Base-by-base conservation (phyloP, 2,888 invertebrate genomes). In the Ophion ellenae region DNA sequence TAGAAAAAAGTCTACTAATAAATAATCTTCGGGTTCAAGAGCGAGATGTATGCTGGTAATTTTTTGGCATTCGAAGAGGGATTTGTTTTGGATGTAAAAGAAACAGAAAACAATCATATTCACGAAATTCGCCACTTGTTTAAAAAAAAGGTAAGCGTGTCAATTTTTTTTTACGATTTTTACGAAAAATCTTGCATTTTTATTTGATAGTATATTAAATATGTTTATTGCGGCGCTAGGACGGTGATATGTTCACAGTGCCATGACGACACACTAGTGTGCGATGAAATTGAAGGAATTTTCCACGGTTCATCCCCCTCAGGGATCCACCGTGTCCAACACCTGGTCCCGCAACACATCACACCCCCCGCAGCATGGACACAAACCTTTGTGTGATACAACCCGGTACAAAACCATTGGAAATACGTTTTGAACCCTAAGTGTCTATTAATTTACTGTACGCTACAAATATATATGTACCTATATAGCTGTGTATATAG, bases 391-490 rank as follows among this genome's bases (percentile, higher is more conserved):
- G 74, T 63, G 63, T 80, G 88, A 85, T 79, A 81, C 88, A 89
- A 88, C 87, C 87, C 86, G 89, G 87, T 88, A 88, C 85, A 76
- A 75, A 76, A 81, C 88, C 85, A 90, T 89, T 87, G 83, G 87
- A 88, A 88, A 83, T 82, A 70, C 69, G 80, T 78, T 85, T 81
- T 83, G 57, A 66, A 85, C 81, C 84, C 83, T 87, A 89, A 91
- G 89, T 92, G 90, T 92, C 91, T 91, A 92, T 92, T 92, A 92
- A 92, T 92, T 92, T 92, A 81, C 81, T 81, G 47, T 61, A 80
- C 28, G 36, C 59, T 36, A 9, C 20, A 32, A 11, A 32, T 57
- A 28, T 64, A 53, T 40, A 32, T 32, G 32, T 36, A 36, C 1
- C n/a, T n/a, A 36, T 36, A 59, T 59, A 20, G 24, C 40, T 14